Evolutionary conservation across 2,797 vertebrate species (phyloP).

Genomic region (Labroides dimidiatus): DNA sequence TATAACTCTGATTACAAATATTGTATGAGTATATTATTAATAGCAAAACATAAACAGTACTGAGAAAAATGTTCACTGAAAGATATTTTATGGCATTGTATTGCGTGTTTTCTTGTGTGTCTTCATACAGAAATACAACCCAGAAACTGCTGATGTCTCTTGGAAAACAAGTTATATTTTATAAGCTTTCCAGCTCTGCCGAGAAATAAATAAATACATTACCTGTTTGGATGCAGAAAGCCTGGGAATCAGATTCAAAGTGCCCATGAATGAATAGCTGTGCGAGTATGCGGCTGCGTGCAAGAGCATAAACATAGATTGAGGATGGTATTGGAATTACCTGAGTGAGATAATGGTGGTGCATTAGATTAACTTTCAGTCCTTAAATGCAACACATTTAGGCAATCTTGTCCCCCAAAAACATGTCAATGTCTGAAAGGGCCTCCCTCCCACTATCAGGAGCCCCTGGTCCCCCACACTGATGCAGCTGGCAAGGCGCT

Average conservation of each 20-base stretch:
- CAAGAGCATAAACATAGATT: conserved; percentile 82
- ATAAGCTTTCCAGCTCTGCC: conserved; percentile 64
- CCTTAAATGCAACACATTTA: conserved; percentile 98
- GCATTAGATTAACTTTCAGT: conserved; percentile 98
- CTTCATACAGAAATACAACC: conserved; percentile 59
- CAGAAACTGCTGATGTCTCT: conserved; percentile 82
- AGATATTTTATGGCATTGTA: conserved; percentile 38
- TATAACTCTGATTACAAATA: conserved; percentile 21
- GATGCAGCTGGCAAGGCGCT: conserved; percentile 94
- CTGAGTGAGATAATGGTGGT: conserved; percentile 93
- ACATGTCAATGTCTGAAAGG: conserved; percentile 98
- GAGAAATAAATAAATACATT: conserved; percentile 84
- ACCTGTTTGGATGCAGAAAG: conserved; percentile 79
- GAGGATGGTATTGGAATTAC: conserved; percentile 87
- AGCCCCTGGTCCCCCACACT: conserved; percentile 90
- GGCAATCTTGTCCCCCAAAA: conserved; percentile 99
- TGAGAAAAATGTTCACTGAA: conserved; percentile 46
- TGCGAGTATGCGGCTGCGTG: conserved; percentile 69
- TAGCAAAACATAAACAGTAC: conserved; percentile 29
- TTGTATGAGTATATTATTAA: conserved; percentile 16
- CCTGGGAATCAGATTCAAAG: conserved; percentile 84
- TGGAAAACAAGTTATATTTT: conserved; percentile 78
- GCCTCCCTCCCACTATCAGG: conserved; percentile 95
- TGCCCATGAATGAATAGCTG: conserved; percentile 77
- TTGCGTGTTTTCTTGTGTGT: conserved; percentile 32